Evolutionary conservation across 2,797 vertebrate species (phyloP), one percentile per base, ranked within the genome.

Genomic region (Nyctibius grandis): DNA sequence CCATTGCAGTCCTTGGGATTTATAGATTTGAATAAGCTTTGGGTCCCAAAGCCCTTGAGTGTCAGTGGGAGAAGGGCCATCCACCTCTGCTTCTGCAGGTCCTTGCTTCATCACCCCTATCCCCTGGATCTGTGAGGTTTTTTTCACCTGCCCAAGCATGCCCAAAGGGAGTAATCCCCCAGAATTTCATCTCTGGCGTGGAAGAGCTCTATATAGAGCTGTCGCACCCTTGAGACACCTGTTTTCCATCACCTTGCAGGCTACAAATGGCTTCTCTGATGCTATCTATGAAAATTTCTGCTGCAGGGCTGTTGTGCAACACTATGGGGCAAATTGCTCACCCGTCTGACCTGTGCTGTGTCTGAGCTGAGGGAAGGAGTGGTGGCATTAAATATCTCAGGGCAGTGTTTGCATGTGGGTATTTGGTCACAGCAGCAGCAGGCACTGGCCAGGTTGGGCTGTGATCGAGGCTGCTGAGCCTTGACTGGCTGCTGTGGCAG

Each of bases 361-460:
- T 12, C 5, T 34, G 17, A 78, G 9, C 17, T 72, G 38, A 40
- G 25, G 33, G 68, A 65, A 57, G 17, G 31, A 72, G 26, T 26
- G 20, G 4, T 16, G 10, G 5, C 17, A 15, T 21, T 44, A 42
- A 34, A 21, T 28, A 44, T 21, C 45, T 63, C 12, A 10, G 42
- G 61, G 29, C 20, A 45, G 19, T 12, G 54, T 50, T 77, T 70
- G 9, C 17, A 26, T 0, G 1, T 33, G 33, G 11, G 6, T 64
- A 7, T 22, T 28, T 15, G 16, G 38, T 76, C 9, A 2, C 29
- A 47, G 57, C 4, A 4, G 38, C 10, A 51, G 34, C 21, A 44
- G 63, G 12, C 0, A 0, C 28, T n/a, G 42, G 29, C 13, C 21
- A 22, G 42, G 34, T 11, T 1, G 0, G 61, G 44, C 44, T 86